Base-by-base conservation (phyloP, 2,113 vertebrate genomes). In the Leucosticte australis region DNA sequence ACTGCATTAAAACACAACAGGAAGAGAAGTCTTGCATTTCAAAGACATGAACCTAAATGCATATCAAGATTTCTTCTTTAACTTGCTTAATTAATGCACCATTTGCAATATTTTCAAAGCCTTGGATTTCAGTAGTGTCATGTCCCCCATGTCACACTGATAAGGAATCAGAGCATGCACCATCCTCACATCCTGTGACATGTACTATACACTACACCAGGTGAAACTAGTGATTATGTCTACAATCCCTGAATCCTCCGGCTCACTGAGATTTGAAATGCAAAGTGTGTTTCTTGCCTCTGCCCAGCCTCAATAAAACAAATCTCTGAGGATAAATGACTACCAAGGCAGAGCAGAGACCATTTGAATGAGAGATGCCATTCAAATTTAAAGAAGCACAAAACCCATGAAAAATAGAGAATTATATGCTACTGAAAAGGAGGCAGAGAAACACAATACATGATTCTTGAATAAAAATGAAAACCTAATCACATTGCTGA, bases 381-480 rank as follows among this genome's bases (percentile, higher is more conserved):
- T 73, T 89, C 56, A 75, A 70, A 90, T 86, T 67, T 33, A 41
- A 83, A 78, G 46, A 75, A 73, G 21, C 10, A 27, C 31, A 21
- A 21, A 52, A n/a, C 19, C 15, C 3, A 10, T 0, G 0, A 28
- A 80, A 95, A 92, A 89, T 52, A 94, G 46, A 63, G 26, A 65
- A n/a, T 87, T 15, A 42, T 27, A 15, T 73, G 22, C 21, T n/a
- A 35, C 41, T 33, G 76, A 76, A 90, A 88, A 47, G 3, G 47
- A 91, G 28, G 35, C 56, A 95, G 55, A 96, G 91, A 92, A 96
- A 16, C 21, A 49, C 9, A 87, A 52, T 88, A 49, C 53, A 41
- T 65, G 31, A 95, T 52, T 33, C 87, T 94, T 94, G 70, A 90
- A 93, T 83, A 95, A 92, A 94, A 94, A 92, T 83, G 33, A 94